These are phyloP conservation scores for Dendrophyllia cribrosa DNA, from an alignment of 64 coral and sea anemone genomes.

Conservation along the genomic window DNA sequence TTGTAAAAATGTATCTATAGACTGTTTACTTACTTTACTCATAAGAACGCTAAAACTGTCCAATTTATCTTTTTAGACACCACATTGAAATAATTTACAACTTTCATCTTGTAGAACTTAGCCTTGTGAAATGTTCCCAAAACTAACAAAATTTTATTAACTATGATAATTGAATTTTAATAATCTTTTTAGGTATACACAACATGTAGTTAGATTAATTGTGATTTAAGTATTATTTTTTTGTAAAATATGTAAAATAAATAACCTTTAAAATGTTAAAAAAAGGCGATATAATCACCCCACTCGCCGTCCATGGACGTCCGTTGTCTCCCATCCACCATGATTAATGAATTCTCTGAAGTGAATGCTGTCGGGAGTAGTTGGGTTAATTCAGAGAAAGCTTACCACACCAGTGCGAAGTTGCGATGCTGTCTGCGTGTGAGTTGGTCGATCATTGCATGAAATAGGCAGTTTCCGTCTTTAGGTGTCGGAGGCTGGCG, in stretches of 20 bases:
- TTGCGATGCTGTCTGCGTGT: background rate
- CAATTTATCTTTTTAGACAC: background rate
- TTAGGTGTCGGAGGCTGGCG: conserved; percentile 5
- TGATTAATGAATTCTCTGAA: conserved; percentile 16
- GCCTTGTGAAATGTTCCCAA: background rate
- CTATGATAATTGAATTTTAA: background rate
- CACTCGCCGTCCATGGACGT: conserved; percentile 8
- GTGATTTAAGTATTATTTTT: background rate
- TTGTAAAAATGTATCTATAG: background rate
- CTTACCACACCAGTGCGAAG: background rate
- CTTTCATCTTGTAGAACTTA: background rate
- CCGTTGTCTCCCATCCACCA: conserved; percentile 1
- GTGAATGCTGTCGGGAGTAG: background rate
- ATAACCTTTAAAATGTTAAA: conserved; percentile 1
- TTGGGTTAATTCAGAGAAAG: conserved; percentile 6
- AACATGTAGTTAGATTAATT: conserved; percentile 19
- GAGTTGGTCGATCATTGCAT: conserved; percentile 11
- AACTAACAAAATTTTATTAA: background rate
- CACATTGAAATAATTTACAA: background rate
- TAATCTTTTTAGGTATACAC: background rate
- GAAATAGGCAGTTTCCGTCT: conserved; percentile 21
- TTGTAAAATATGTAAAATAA: conserved; percentile 46
- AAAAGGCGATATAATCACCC: conserved; percentile 31
- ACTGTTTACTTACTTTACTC: background rate
- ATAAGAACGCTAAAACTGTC: background rate